Conservation (phyloP, 1,140 invertebrate species). For the Tribolium madens region DNA sequence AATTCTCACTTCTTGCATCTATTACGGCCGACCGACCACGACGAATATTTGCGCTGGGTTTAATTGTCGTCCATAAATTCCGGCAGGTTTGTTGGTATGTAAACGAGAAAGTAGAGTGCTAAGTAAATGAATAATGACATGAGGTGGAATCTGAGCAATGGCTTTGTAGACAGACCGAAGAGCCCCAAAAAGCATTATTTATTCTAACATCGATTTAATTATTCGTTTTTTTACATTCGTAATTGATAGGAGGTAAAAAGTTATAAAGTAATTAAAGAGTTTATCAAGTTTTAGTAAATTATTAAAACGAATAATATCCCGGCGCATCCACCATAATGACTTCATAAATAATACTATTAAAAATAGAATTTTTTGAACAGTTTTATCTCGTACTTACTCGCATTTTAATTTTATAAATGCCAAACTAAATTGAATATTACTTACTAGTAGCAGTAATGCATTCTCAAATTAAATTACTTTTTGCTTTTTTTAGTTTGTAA, state of each 20-base stretch:
- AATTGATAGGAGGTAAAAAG: not conserved
- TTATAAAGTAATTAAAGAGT: not conserved
- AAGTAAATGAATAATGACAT: constrained; percentile 50
- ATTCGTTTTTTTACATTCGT: not conserved
- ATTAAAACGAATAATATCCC: not conserved
- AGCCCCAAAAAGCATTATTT: not conserved
- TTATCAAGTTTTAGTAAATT: not conserved
- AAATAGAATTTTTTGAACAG: too few species aligned
- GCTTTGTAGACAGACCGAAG: not conserved
- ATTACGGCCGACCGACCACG: constrained; percentile 39
- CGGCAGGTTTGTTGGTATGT: constrained; percentile 44
- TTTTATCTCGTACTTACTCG: too few species aligned
- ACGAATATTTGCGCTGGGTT: constrained; percentile 45
- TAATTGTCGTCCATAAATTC: constrained; percentile 55
- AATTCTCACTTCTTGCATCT: constrained; percentile 50
- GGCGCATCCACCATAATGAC: not conserved
- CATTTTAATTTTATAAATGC: not conserved
- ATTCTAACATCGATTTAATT: not conserved
- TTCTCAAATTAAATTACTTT: too few species aligned
- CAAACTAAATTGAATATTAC: not conserved
- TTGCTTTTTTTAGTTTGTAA: not conserved
- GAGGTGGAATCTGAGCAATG: constrained; percentile 26
- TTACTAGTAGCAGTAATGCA: too few species aligned
- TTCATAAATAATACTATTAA: not conserved
- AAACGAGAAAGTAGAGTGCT: constrained; percentile 40